Percentiles rank a stretch among this genome's conserved stretches.
phyloP scores from a whole-genome alignment of 2,888 invertebrate species.

The Coelinius sp. region DNA sequence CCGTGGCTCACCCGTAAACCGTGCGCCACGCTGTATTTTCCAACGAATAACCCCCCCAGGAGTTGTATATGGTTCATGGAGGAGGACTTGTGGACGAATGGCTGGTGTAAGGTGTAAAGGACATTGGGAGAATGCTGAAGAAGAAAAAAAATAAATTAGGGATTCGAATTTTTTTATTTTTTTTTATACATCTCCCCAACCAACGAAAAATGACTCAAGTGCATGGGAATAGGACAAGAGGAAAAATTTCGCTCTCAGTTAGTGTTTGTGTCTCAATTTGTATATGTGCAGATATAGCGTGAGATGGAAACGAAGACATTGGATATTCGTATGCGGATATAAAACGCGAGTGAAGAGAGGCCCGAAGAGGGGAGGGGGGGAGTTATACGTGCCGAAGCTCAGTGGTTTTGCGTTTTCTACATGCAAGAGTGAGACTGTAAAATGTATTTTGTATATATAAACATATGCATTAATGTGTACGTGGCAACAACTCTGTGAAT shows the following conservation, averaged over 20 bases:
- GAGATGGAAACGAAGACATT: conserved; percentile 29
- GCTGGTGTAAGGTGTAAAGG: neutral
- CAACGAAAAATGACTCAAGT: neutral
- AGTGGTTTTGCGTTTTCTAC: neutral
- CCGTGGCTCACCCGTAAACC: conserved; percentile 19
- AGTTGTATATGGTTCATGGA: conserved; percentile 2
- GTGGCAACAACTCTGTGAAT: conserved; percentile 32
- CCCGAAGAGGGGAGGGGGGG: neutral
- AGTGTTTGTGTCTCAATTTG: neutral
- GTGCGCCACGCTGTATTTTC: neutral
- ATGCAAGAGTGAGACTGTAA: conserved; percentile 11
- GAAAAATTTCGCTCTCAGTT: neutral
- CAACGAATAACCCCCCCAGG: conserved; percentile 13
- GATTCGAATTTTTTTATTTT: too few relatives aligned
- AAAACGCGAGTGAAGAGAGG: neutral
- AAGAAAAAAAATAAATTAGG: neutral
- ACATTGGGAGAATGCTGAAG: neutral
- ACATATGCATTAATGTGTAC: conserved; percentile 35
- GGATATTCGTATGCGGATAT: neutral
- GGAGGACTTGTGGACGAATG: neutral
- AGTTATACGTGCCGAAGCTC: conserved; percentile 34
- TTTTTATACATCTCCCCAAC: neutral
- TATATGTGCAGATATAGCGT: conserved; percentile 7
- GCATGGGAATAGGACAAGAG: neutral
- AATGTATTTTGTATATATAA: conserved; percentile 8